phyloP scores from a whole-genome alignment of 2,888 invertebrate species.

The Bombylius discolor region DNA sequence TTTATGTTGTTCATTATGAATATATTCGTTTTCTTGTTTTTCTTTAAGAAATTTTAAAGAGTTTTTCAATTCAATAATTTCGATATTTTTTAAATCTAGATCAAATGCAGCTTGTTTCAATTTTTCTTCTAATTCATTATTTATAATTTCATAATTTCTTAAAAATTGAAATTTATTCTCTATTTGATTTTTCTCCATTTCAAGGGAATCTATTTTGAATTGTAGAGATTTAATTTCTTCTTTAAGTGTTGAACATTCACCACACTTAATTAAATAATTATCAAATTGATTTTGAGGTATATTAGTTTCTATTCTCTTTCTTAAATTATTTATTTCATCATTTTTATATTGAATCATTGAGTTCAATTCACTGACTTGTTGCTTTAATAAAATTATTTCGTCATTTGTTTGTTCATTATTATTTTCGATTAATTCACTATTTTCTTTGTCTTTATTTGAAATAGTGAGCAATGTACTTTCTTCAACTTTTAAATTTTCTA shows the following conservation, averaged over 20 bases:
- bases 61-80: slow-evolving; percentile 30
- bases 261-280: not conserved
- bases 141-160: slow-evolving; percentile 31
- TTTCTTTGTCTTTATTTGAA: slow-evolving; percentile 41
- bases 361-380: slow-evolving; percentile 31
- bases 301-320: slow-evolving; percentile 34
- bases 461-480: slow-evolving; percentile 47
- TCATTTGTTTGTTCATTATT: slow-evolving; percentile 14
- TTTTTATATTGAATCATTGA: slow-evolving; percentile 32
- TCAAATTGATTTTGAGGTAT: slow-evolving; percentile 20
- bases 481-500: slow-evolving; percentile 47
- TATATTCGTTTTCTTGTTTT: no score
- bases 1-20: no score
- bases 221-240: slow-evolving; percentile 19
- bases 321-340: slow-evolving; percentile 35
- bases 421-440: slow-evolving; percentile 16
- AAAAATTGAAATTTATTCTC: slow-evolving; percentile 33
- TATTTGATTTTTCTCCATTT: slow-evolving; percentile 28
- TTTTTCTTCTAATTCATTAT: slow-evolving; percentile 30
- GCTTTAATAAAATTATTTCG: slow-evolving; percentile 21
- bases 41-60: slow-evolving; percentile 20
- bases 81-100: slow-evolving; percentile 32
- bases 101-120: slow-evolving; percentile 29
- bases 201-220: slow-evolving; percentile 18
- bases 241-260: not conserved